Evolutionary conservation across 2,888 invertebrate genomes (phyloP), one percentile per base, ranked within the genome.

Genomic region (Pammene fasciana): DNA sequence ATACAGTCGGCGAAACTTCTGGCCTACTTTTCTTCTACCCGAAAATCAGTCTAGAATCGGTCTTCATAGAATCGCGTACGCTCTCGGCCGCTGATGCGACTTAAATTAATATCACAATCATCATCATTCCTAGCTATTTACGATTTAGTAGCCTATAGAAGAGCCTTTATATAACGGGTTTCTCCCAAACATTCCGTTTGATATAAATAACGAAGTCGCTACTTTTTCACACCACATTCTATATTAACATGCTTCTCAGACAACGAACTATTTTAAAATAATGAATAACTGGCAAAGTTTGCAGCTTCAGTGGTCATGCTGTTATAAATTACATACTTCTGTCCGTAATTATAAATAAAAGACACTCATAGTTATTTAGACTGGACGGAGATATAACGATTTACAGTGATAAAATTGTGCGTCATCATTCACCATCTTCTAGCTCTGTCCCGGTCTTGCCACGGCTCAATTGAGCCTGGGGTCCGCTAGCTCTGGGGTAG

Each of bases 51-150:
- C 92, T 88, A 85, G 83, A 74, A 85, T 86, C 88, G 84, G 83
- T 87, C 86, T 76, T 86, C 84, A 85, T 87, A 86, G 86, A 86
- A 85, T 88, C 79, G 77, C 75, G 82, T 80, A 79, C 80, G 84
- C 80, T 85, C 76, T 74, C 77, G 75, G 73, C 75, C 78, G 76
- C 76, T 79, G 77, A 80, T 81, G 82, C 81, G 81, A 84, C 88
- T 86, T 89, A 89, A 84, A 86, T 85, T 92, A 88, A 90, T 93
- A 93, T 93, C 93, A 93, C 93, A 93, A 87, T 87, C 87, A 78
- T 81, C 84, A 82, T 81, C 80, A 78, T 76, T 78, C 76, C 79
- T 80, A 74, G 75, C 79, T 60, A 59, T 43, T 59, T 45, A 61
- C 61, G 67, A 54, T 26, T 59, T 52, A 68, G 50, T 72, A n/a